phyloP scores from a whole-genome alignment of 2,113 vertebrate genomes.

The Potamarius usumacintae region DNA sequence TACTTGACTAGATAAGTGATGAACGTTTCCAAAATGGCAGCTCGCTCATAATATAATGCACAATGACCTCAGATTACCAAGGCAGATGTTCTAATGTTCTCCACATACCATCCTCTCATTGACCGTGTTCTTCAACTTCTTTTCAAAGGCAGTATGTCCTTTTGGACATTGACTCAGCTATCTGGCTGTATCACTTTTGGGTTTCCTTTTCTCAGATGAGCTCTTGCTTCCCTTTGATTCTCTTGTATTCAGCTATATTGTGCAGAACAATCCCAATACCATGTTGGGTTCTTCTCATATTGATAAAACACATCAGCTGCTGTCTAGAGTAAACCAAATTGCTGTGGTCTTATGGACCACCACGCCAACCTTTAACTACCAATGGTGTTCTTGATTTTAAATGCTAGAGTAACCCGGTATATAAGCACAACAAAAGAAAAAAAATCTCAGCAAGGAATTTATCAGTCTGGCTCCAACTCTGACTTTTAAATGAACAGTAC shows the following conservation, averaged over 20 bases:
- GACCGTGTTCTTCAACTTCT: not conserved
- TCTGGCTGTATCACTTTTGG: not conserved
- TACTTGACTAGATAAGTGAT: not conserved
- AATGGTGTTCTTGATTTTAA: not conserved
- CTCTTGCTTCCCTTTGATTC: not conserved
- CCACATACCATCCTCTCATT: not conserved
- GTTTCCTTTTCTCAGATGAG: not conserved
- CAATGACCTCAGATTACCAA: not conserved
- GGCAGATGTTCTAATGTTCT: not conserved
- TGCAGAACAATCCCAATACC: not conserved
- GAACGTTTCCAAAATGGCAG: not conserved
- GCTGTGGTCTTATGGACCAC: not conserved
- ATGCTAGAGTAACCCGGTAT: not conserved
- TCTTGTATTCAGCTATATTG: not conserved
- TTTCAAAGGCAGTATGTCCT: not conserved
- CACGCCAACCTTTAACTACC: not conserved
- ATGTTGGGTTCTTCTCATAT: not conserved
- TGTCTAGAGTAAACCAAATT: not conserved
- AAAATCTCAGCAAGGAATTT: not conserved
- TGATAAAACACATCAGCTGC: not conserved
- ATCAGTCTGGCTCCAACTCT: not conserved
- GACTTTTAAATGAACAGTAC: not conserved
- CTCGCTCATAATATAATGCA: not conserved
- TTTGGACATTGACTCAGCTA: not conserved
- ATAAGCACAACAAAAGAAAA: not conserved